Evolutionary conservation across 2,113 vertebrate species (phyloP), one percentile per base, ranked within the genome.

Genomic region (Puma concolor): DNA sequence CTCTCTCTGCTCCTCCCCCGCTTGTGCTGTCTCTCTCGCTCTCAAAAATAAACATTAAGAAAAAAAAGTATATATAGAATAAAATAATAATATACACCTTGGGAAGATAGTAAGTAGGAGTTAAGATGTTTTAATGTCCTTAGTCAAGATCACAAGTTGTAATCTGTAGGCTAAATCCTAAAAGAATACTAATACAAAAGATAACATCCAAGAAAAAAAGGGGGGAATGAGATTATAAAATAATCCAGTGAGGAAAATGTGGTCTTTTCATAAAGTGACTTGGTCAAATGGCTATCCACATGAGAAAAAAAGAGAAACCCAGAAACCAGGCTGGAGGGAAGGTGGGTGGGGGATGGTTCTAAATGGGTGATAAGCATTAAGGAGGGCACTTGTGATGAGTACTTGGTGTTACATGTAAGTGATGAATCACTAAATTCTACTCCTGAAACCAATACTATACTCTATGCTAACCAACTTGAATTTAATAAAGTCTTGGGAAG

Each of bases 71-170:
- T 48, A 33, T 44, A 25, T 7, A 44, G 14, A 82, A 79, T 50
- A 81, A 89, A 88, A 71, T 41, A 13, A 14, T 23, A 57, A 27
- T 72, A 85, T 48, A 19, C 79, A 88, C 66, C 1, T 27, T 63
- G 19, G 17, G 29, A 69, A 87, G 83, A 87, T 7, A 86, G 60
- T 64, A 67, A 89, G 13, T 80, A 74, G 36, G 19, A 44, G 81
- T 66, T 72, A 92, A 93, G 88, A 71, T 94, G 69, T 57, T 97
- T 89, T 69, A 63, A 71, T 85, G 50, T 71, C 11, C 29, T 71
- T 74, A 88, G 25, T 93, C 15, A 80, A 54, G 44, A 69, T 36
- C 77, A 8, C 80, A 82, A 88, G 9, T 86, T 93, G 23, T 33
- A 85, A 76, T 36, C 19, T 80, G 7, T 67, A 71, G 31, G 66